Base-by-base conservation (phyloP, 2,113 vertebrate species). In the Myotis davidii region DNA sequence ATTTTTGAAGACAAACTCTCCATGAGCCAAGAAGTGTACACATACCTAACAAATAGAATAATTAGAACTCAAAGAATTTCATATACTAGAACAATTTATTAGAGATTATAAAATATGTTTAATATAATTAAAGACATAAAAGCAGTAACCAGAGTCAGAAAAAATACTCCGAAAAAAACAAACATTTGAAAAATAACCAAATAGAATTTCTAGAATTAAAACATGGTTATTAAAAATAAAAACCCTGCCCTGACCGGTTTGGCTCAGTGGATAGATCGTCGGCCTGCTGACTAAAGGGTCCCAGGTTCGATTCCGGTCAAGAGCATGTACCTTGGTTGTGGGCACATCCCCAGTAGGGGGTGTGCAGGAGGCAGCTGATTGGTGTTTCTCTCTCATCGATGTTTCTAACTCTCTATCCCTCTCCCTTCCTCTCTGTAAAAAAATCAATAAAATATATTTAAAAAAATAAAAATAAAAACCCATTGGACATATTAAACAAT, bases 41-140 rank as follows among this genome's bases (percentile, higher is more conserved):
- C 32, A 88, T 39, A 50, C 37, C 34, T 54, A 85, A 56, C 48
- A 81, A 76, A 81, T 32, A 79, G 45, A 25, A 56, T 73, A 82
- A 74, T 67, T 59, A 78, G 23, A 94, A 67, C 10, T 78, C 39
- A 79, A 90, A 90, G 37, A 94, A 90, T 34, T 50, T 83, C 27
- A 79, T 86, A 90, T 96, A 50, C 78, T 37, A 52, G 21, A 50
- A 85, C 17, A 52, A 42, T 64, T 73, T 61, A 89, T 76, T 78
- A 9, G n/a, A 54, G 32, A 25, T n/a, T 79, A 42, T 79, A 74
- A 72, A 92, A 50, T 83, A 25, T 45, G 45, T 90, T 70, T 76
- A 76, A 52, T 20, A 64, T 81, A 85, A 81, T 79, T 64, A 88
- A 81, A 76, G 42, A 76, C 4, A 37, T 37, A 70, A 85, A 67